Base-by-base conservation (phyloP, 2,113 vertebrate genomes). In the Halichoeres trimaculatus region DNA sequence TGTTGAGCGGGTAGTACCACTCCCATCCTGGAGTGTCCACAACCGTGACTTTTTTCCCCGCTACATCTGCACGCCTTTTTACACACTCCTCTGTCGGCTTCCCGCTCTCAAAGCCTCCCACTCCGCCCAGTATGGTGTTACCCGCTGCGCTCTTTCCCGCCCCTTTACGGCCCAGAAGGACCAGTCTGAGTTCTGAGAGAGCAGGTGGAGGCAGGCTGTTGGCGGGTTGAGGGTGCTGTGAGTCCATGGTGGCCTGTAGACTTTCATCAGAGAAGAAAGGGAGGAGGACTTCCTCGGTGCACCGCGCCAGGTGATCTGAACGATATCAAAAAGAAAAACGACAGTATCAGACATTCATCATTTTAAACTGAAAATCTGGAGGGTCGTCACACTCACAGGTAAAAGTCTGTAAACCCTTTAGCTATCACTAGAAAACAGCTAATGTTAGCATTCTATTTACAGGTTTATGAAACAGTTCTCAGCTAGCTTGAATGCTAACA, bases 21-120 rank as follows among this genome's bases (percentile, higher is more conserved):
- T 94, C 93, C 93, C 93, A 94, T 5, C 93, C 93, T 0, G 93
- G 93, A 1, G 93, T 94, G 85, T 94, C 93, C 72, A 94, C 92
- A 38, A 94, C 92, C 0, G 81, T 91, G n/a, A 93, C 81, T 19
- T 80, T 91, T 35, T 80, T 76, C 10, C 84, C 83, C 0, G 1
- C 70, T 2, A 92, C 89, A 8, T 93, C 88, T 0, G 73, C 90
- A 11, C 67, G 66, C 26, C 83, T 83, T 51, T 88, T 91, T 57
- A 90, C 87, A 8, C 93, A 92, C 79, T 93, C 92, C 74, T 94
- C 93, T 0, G 93, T 94, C n/a, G 91, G 87, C 60, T 78, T 92
- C 16, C 89, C 88, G 4, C 71, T 88, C 74, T 92, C 86, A 2
- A 93, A 93, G 19, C 70, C 76, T 7, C 71, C 88, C 0, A 8